Base-by-base conservation (phyloP, 2,113 vertebrate genomes). In the Ancistrus triradiatus region DNA sequence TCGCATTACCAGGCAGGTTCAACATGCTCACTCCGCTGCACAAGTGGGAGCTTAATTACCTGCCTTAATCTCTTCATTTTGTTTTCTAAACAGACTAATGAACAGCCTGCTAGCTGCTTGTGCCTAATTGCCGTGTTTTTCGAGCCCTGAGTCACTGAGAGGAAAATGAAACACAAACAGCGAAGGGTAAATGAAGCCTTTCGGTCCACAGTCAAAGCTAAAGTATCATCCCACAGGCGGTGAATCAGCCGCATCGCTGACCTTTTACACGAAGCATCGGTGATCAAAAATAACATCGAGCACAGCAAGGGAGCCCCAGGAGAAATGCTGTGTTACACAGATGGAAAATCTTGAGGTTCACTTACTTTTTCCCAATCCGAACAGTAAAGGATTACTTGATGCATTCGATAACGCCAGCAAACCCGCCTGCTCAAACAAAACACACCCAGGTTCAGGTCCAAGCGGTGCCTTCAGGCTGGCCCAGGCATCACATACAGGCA, bases 31-130 rank as follows among this genome's bases (percentile, higher is more conserved):
- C 38, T 38, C 33, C 57, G 38, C 18, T 27, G 28, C 43, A 61
- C 63, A 58, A 66, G 60, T 55, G 66, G 57, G 50, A 70, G 66
- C 58, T 70, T 73, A 73, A 76, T 69, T 73, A 60, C 59, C 48
- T 49, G 8, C 15, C 28, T 35, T 68, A 71, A 71, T 68, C 64
- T 71, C 68, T 68, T 75, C 65, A 68, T 68, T 76, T 73, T 73
- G 63, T 73, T 73, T 73, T 67, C 70, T 59, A 73, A 76, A 69
- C 66, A 59, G 66, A 53, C 69, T 67, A 66, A 69, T 70, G 59
- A 76, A 63, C 59, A 42, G 51, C 55, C 59, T 63, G 63, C 63
- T 60, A 70, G 72, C 52, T 66, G 59, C 33, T 63, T 52, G 59
- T 15, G 55, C 37, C 60, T 72, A 75, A 68, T 72, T 69, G 66